These are phyloP conservation scores for Cyprinodon tularosa DNA, from an alignment of 2,113 vertebrate species.

Conservation along the genomic window DNA sequence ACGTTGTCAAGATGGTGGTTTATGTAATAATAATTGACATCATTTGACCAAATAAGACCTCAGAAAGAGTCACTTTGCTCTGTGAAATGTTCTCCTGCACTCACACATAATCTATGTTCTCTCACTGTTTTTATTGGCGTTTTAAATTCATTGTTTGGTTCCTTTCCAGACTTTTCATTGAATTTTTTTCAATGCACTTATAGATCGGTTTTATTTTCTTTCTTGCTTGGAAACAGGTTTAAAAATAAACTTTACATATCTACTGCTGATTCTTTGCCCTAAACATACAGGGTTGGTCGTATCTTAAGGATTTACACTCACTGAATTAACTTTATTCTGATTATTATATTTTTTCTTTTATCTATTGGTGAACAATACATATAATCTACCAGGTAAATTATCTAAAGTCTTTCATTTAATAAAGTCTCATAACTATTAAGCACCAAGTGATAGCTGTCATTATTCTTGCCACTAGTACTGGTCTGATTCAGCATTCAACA, in stretches of 20 bases:
- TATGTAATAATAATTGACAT: neutral
- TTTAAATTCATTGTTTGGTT: neutral
- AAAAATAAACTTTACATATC: neutral
- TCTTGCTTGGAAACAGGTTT: neutral
- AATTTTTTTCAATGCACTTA: neutral
- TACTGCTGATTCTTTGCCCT: neutral
- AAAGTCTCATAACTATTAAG: no score
- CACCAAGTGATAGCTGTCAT: no score
- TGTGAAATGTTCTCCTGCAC: neutral
- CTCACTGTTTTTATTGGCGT: neutral
- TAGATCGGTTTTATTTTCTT: neutral
- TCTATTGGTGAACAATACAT: no score
- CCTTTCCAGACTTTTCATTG: neutral
- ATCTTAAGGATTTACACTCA: no score
- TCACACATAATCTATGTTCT: neutral
- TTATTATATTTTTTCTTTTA: no score
- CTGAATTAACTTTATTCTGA: no score
- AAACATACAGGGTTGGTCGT: neutral
- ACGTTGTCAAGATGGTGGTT: neutral
- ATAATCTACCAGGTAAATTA: no score
- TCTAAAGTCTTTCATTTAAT: no score
- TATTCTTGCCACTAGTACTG: no score
- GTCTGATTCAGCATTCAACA: no score
- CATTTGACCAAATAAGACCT: neutral
- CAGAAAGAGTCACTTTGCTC: neutral